Evolutionary conservation across 2,797 vertebrate genomes (phyloP).

Genomic region (Syngnathus rostellatus): DNA sequence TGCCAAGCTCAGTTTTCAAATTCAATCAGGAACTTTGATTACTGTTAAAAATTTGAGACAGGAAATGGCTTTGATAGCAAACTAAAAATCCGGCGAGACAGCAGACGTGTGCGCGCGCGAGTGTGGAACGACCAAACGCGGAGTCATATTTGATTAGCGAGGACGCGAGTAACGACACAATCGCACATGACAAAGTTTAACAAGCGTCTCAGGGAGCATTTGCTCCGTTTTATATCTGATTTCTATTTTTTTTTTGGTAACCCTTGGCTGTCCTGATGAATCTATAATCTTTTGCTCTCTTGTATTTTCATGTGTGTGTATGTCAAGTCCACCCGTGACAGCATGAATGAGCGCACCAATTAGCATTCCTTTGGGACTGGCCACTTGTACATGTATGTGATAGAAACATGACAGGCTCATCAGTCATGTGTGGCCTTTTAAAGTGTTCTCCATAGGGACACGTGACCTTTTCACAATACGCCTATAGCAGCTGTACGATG

Average conservation of each 20-base stretch:
- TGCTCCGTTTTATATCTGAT: conserved; percentile 26
- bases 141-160: conserved; percentile 50
- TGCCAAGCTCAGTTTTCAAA: conserved; percentile 67
- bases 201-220: conserved; percentile 29
- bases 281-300: conserved; percentile 53
- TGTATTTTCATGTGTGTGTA: conserved; percentile 69
- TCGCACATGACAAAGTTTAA: conserved; percentile 23
- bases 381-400: conserved; percentile 45
- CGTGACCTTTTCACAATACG: conserved; percentile 71
- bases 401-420: conserved; percentile 65
- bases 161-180: conserved; percentile 38
- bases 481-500: conserved; percentile 65
- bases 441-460: conserved; percentile 59
- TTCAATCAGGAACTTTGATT: conserved; percentile 75
- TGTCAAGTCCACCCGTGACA: conserved; percentile 64
- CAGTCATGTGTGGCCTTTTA: conserved; percentile 69
- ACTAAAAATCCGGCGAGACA: conserved; percentile 63
- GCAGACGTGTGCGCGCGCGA: conserved; percentile 28
- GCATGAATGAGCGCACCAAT: conserved; percentile 68
- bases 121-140: conserved; percentile 20
- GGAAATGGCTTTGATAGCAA: conserved; percentile 71
- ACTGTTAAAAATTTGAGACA: conserved; percentile 70
- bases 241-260: conserved; percentile 16
- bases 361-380: conserved; percentile 47
- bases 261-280: conserved; percentile 51